Conservation (phyloP, 1,140 invertebrate species). For the Coptotermes formosanus region DNA sequence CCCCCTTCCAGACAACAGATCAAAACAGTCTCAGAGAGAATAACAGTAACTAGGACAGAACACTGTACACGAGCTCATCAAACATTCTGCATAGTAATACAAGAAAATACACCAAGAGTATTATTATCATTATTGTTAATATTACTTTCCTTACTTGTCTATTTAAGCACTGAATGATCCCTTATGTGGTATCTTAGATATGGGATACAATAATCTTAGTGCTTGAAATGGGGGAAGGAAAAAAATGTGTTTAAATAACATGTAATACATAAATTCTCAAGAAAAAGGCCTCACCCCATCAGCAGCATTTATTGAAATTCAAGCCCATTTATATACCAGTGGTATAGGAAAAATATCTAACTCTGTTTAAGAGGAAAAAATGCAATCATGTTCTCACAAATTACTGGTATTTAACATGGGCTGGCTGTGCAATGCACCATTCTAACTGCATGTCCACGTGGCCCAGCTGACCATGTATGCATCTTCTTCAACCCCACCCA, state of each 20-base stretch:
- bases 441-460: too few species aligned
- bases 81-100: not conserved
- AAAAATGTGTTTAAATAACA: not conserved
- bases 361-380: not conserved
- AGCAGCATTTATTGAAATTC: not conserved
- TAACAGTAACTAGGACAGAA: conserved; percentile 2
- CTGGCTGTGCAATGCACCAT: too few species aligned
- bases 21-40: not conserved
- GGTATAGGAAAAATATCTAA: not conserved
- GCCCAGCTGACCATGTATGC: too few species aligned
- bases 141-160: not conserved
- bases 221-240: not conserved
- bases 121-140: too few species aligned
- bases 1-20: not conserved
- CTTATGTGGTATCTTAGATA: not conserved
- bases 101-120: not conserved
- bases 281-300: not conserved
- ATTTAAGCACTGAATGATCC: not conserved
- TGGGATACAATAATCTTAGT: not conserved
- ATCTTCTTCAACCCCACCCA: too few species aligned
- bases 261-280: too few species aligned
- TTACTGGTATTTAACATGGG: not conserved
- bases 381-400: not conserved
- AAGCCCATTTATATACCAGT: not conserved
- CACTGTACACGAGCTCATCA: not conserved